Percentiles rank a stretch among this genome's conserved stretches.
phyloP scores from a whole-genome alignment of 2,113 vertebrate species.

The Lethenteron reissneri region DNA sequence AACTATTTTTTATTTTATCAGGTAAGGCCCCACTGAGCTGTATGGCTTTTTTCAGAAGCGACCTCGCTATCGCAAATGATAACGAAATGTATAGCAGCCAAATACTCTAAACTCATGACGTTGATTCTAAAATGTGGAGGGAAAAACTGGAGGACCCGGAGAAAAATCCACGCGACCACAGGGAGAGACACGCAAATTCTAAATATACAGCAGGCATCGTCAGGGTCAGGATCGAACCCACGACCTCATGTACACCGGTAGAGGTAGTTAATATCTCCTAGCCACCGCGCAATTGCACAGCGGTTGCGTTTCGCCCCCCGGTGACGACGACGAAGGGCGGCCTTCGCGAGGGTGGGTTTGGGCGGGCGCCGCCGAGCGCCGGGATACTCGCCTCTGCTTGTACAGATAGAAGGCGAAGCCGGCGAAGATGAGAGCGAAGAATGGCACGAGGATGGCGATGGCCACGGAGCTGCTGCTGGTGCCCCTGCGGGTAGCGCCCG shows the following conservation, averaged over 20 bases:
- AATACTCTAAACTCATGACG: too few species aligned
- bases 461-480: constrained; percentile 98
- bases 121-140: too few species aligned
- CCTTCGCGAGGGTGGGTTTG: not conserved
- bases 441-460: constrained; percentile 95
- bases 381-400: constrained; percentile 62
- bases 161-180: too few species aligned
- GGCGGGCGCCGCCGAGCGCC: not conserved
- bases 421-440: constrained; percentile 96
- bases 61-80: too few species aligned
- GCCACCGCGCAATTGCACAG: not conserved
- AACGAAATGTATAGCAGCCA: too few species aligned
- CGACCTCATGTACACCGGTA: not conserved
- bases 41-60: too few species aligned
- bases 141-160: too few species aligned
- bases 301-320: not conserved
- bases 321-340: too few species aligned
- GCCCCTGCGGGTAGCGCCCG: constrained; percentile 43
- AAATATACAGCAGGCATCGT: too few species aligned
- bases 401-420: constrained; percentile 98
- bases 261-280: not conserved
- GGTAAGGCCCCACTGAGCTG: too few species aligned
- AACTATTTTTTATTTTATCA: too few species aligned
- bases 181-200: too few species aligned
- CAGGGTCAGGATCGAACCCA: not conserved